Evolutionary conservation across 2,113 vertebrate species (phyloP).

Genomic region (Paramormyrops kingsleyae): DNA sequence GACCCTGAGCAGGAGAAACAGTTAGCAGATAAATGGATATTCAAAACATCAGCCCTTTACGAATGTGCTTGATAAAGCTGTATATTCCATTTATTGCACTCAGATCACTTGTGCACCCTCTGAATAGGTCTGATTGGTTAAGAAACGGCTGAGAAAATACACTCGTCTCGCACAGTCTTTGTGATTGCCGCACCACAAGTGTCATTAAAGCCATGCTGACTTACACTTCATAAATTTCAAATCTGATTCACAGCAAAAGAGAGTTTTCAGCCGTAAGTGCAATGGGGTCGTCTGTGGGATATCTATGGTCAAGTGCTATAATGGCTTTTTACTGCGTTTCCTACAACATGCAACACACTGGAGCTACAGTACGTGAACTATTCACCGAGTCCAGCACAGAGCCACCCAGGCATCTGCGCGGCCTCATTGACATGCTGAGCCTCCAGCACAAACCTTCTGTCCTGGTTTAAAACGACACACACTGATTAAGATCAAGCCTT

Average conservation of each 20-base stretch:
- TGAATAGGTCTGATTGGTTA: conserved; percentile 10
- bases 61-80: not conserved
- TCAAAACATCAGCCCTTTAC: not conserved
- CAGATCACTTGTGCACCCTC: not conserved
- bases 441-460: not conserved
- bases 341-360: not conserved
- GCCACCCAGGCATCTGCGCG: too few relatives aligned
- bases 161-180: not conserved
- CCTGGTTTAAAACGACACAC: not conserved
- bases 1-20: not conserved
- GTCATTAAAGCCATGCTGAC: not conserved
- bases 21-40: not conserved
- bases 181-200: not conserved
- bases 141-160: not conserved
- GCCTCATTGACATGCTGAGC: not conserved
- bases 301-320: not conserved
- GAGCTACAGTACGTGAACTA: not conserved
- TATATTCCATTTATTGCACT: not conserved
- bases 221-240: not conserved
- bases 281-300: not conserved
- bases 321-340: not conserved
- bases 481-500: not conserved
- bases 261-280: not conserved
- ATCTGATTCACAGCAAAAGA: not conserved
- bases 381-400: not conserved